Evolutionary conservation across 2,888 invertebrate species (phyloP).

Genomic region (Drosophila crucigera): DNA sequence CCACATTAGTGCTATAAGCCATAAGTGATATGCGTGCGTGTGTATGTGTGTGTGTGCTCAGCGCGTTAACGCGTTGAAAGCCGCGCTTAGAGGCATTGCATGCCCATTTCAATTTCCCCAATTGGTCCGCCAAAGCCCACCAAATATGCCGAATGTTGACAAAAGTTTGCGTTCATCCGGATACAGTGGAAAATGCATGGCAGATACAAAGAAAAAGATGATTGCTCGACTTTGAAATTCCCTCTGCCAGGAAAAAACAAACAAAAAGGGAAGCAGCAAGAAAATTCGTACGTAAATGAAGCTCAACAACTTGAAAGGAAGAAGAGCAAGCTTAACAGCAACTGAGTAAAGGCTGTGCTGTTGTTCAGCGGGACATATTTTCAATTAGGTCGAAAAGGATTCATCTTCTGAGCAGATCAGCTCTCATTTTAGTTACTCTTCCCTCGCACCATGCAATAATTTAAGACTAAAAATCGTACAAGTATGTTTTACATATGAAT

Average conservation of each 20-base stretch:
- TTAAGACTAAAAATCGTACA: background rate
- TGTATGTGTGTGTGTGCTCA: constrained; percentile 15
- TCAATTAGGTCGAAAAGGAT: background rate
- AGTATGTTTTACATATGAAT: background rate
- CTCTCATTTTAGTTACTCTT: background rate
- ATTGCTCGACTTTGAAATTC: background rate
- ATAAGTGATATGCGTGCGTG: constrained; percentile 34
- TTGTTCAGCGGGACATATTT: background rate
- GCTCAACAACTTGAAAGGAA: background rate
- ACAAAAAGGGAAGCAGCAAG: background rate
- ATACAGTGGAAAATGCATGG: constrained; percentile 19
- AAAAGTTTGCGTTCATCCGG: constrained; percentile 43
- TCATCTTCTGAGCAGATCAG: background rate
- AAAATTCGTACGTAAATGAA: background rate
- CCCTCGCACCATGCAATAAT: background rate
- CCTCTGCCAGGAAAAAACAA: background rate
- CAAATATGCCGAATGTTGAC: constrained; percentile 40
- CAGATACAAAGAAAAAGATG: background rate
- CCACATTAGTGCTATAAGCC: constrained; percentile 72
- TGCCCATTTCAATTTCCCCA: constrained; percentile 56
- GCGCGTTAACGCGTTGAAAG: constrained; percentile 73
- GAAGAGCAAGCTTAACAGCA: background rate
- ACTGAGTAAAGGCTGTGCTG: background rate
- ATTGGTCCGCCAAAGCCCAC: constrained; percentile 28
- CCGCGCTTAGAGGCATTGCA: constrained; percentile 68